Evolutionary conservation across 1,140 invertebrate species (phyloP), one percentile per base, ranked within the genome.

Genomic region (Brachionus sp.): DNA sequence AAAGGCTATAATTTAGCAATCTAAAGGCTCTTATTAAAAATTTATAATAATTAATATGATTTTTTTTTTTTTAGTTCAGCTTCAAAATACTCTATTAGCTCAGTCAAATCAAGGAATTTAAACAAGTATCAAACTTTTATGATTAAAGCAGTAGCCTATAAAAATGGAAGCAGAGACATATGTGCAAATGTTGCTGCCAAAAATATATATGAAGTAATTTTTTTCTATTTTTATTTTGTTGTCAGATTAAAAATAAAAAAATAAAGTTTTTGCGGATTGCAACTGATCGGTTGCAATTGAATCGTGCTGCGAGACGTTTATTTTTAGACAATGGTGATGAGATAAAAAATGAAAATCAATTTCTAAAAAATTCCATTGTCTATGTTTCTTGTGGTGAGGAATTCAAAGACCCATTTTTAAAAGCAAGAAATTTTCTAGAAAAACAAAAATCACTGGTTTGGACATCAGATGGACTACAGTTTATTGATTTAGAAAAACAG

Each of bases 361-460:
- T 89, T 66, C 86, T 86, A 5, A 35, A 85, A 3, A 86, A 87
- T 78, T 82, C 84, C 10, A 86, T 87, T 29, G 86, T 89, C 37
- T 89, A 86, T 84, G 85, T 89, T 10, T 89, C 89, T 1, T 87
- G 85, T 84, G 89, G 89, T 39, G 89, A 89, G 82, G 85, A 86
- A 25, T 89, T 87, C 84, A 87, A 87, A 82, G 86, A 88, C 82
- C 88, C 88, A 9, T 86, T 85, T 68, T 84, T 82, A 37, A 68
- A 75, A 37, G 84, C 86, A 10, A 80, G 57, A n/a, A 39, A 62
- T 39, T 25, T 80, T 23, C 12, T 80, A 9, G 50, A 80, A 37
- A 80, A 80, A 19, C 77, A 53, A 37, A 80, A 80, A 29, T 62
- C 77, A 80, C 10, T 62, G n/a, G 13, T 62, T 2, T 80, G 77